Percentiles rank a stretch among this genome's conserved stretches.
phyloP scores from a whole-genome alignment of 2,888 invertebrate genomes.

The Camponotus fellah region DNA sequence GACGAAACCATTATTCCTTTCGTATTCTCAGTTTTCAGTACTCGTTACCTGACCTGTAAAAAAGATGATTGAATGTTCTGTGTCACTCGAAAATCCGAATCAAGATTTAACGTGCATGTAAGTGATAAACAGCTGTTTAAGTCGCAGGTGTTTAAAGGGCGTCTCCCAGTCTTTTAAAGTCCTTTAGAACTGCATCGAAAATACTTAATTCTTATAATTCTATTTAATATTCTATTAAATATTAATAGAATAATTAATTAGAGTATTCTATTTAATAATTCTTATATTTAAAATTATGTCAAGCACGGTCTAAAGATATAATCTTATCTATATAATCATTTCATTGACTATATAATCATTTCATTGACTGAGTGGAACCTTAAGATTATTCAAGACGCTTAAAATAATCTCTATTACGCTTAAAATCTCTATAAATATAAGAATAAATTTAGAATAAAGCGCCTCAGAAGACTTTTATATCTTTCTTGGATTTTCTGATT shows the following conservation, averaged over 20 bases:
- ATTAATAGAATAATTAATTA: not conserved
- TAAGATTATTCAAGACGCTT: not conserved
- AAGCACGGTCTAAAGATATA: not conserved
- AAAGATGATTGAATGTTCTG: not conserved
- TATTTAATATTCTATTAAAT: not conserved
- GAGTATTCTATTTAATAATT: not conserved
- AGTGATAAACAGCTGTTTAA: not conserved
- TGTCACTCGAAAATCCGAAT: not conserved
- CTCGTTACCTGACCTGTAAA: not conserved
- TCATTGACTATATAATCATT: not conserved
- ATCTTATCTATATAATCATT: not conserved
- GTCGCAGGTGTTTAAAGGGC: not conserved
- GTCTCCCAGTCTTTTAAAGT: not conserved
- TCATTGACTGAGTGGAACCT: not conserved
- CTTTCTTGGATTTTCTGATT: not conserved
- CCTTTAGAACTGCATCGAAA: not conserved
- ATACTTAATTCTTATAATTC: too few species aligned
- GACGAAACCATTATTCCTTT: constrained; percentile 88
- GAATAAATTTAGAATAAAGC: not conserved
- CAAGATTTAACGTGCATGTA: not conserved
- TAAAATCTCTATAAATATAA: not conserved
- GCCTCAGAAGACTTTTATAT: not conserved
- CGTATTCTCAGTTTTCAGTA: not conserved
- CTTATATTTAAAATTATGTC: not conserved
- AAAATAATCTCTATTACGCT: not conserved